Base-by-base conservation (phyloP, 2,113 vertebrate species). In the Gobius niger region DNA sequence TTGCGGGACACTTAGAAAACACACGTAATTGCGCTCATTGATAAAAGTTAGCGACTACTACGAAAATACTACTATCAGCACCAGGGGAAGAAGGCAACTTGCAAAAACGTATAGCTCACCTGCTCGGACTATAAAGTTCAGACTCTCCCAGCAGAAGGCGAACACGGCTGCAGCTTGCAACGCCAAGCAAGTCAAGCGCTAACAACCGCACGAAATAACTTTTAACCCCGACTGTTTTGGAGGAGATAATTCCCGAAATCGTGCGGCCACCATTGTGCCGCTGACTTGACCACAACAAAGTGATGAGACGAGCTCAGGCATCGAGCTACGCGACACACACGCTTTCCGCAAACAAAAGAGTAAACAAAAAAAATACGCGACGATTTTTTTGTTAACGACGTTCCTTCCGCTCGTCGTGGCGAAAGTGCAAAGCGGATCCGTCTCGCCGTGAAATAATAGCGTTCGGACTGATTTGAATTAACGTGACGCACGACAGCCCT, bases 201-300 rank as follows among this genome's bases (percentile, higher is more conserved):
- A 16, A 11, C n/a, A 12, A 49, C 6, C 9, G 1, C 63, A 1
- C 0, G 8, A 0, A 16, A 16, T 0, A 18, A 10, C 63, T n/a
- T 1, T 8, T 15, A 18, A 15, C 11, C 9, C 2, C 12, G 3
- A 34, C 24, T 13, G 24, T 57, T 60, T 9, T 3, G 11, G 0
- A 15, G 54, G 70, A 61, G 53, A 19, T 49, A 49, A 60, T 53
- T 67, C 47, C 16, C 52, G 0, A 47, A 19, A 14, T 18, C 44
- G 67, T 61, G 78, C 73, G 70, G 79, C 82, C 82, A 85, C 82
- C 82, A 85, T 90, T 84, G 80, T 81, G 80, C 72, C 77, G 67
- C 81, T 68, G 82, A 79, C 69, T 80, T 73, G 57, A 88, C 78
- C 84, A 88, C 74, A 88, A 89, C 90, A 89, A 90, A 89, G 83